Evolutionary conservation across 2,888 invertebrate genomes (phyloP).

Genomic region (Furcula furcula): DNA sequence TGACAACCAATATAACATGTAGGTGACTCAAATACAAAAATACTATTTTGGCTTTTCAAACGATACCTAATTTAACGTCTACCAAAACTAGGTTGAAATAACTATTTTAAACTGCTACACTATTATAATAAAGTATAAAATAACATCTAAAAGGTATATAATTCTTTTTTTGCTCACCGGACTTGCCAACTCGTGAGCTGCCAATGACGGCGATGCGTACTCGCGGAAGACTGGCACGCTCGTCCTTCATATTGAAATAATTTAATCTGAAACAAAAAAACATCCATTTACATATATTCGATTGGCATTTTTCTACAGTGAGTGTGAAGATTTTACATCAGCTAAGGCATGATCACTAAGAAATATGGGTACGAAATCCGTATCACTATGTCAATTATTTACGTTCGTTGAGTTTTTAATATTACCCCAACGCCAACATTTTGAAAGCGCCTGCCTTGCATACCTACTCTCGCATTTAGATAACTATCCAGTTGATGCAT

Average conservation of each 20-base stretch:
- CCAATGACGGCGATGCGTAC: slow-evolving; percentile 89
- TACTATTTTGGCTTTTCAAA: slow-evolving; percentile 12
- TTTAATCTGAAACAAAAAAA: slow-evolving; percentile 55
- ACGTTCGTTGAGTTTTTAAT: too few species aligned
- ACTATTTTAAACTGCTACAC: slow-evolving; percentile 1
- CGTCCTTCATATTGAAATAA: slow-evolving; percentile 74
- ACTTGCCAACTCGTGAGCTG: slow-evolving; percentile 90
- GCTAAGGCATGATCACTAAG: too few species aligned
- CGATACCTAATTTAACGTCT: slow-evolving; percentile 7
- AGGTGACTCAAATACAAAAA: slow-evolving; percentile 42
- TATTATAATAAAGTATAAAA: background rate
- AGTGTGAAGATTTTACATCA: too few species aligned
- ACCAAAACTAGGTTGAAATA: slow-evolving; percentile 8
- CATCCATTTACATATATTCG: slow-evolving; percentile 5
- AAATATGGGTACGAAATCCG: too few species aligned
- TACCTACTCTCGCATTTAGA: too few species aligned
- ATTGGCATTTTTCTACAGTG: too few species aligned
- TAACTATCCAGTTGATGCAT: too few species aligned
- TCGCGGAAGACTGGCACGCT: slow-evolving; percentile 83
- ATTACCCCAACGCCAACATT: too few species aligned
- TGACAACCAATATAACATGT: slow-evolving; percentile 46
- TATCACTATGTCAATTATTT: too few species aligned
- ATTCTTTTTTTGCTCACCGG: slow-evolving; percentile 81
- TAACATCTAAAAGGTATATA: background rate
- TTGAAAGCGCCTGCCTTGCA: too few species aligned